These are phyloP conservation scores for Spilosoma lubricipeda DNA, from an alignment of 2,888 invertebrate species.

Conservation along the genomic window DNA sequence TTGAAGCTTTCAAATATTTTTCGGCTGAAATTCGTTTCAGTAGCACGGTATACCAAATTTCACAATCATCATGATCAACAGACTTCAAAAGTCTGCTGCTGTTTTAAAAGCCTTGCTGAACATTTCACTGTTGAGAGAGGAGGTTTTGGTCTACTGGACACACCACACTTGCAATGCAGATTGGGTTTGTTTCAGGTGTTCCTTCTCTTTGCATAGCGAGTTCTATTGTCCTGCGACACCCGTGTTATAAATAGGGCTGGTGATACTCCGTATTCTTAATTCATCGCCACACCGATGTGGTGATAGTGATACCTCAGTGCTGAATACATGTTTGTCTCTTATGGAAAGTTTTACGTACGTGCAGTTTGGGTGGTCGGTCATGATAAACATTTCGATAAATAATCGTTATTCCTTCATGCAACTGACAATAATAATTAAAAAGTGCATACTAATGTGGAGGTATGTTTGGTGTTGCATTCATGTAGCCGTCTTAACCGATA, in stretches of 20 bases:
- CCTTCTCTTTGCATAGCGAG: too few species aligned
- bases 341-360: background rate
- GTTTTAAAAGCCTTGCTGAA: too few species aligned
- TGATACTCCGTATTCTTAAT: background rate
- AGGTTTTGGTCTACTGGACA: too few species aligned
- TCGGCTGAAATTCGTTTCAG: background rate
- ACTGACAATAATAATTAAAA: background rate
- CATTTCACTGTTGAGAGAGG: too few species aligned
- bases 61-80: too few species aligned
- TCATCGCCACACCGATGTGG: background rate
- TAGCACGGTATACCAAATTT: too few species aligned
- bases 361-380: background rate
- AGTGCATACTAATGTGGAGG: background rate
- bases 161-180: too few species aligned
- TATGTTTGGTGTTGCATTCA: background rate
- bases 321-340: background rate
- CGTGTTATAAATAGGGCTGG: background rate
- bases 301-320: background rate
- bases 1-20: background rate
- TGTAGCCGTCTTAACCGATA: constrained; percentile 1
- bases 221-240: too few species aligned
- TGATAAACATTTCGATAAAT: background rate
- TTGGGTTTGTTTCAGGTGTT: too few species aligned
- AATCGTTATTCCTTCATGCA: background rate
- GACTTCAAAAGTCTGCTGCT: too few species aligned